Percentiles rank a stretch among this genome's conserved stretches.
Conservation (phyloP, 2,113 vertebrate genomes). For the Rutilus rutilus region DNA sequence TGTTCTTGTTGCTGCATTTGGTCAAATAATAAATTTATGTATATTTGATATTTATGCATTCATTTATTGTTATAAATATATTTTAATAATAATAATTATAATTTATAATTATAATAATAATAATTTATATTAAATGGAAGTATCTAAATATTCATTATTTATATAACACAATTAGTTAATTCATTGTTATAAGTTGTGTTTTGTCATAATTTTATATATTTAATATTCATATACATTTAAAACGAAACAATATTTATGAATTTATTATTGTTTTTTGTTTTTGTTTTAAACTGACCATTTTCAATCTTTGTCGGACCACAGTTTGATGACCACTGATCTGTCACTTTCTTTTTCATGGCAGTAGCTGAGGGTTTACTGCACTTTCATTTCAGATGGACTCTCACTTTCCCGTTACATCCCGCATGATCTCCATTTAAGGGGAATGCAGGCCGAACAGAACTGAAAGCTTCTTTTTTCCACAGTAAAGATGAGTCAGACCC, state of each 20-base stretch:
- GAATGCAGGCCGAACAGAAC: background rate
- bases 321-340: background rate
- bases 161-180: background rate
- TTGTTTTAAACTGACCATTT: background rate
- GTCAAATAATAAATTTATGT: background rate
- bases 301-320: background rate
- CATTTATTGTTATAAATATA: background rate
- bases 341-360: conserved; percentile 5
- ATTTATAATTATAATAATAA: background rate
- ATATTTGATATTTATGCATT: background rate
- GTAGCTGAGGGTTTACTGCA: background rate
- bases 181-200: background rate
- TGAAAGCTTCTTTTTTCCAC: background rate
- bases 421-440: conserved; percentile 19
- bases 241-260: background rate
- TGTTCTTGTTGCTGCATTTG: background rate
- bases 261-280: background rate
- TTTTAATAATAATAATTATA: background rate
- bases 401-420: background rate
- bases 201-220: background rate
- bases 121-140: background rate
- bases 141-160: background rate
- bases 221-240: background rate
- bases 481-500: conserved; percentile 17
- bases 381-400: conserved; percentile 19